Evolutionary conservation across 53 echinoderm and acorn worm species (phyloP).

Genomic region (Henricia sp.): DNA sequence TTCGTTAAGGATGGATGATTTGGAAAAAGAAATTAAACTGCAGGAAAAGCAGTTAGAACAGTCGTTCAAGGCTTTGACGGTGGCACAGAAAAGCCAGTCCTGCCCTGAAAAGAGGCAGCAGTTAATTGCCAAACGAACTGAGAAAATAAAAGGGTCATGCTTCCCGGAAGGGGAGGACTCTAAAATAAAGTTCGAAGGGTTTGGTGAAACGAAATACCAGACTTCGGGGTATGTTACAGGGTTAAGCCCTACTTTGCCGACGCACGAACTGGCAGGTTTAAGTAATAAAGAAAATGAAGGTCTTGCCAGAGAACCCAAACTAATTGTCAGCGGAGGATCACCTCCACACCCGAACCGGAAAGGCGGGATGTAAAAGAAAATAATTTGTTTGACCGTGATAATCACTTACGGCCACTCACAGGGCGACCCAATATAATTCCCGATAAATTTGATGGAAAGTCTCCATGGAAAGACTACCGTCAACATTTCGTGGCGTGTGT

Average conservation of each 20-base stretch:
- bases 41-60: background rate
- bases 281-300: no score
- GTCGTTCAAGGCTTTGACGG: background rate
- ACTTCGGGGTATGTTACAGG: background rate
- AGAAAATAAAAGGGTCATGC: background rate
- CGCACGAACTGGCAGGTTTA: background rate
- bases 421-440: constrained; percentile 51
- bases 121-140: background rate
- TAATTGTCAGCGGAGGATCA: background rate
- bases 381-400: constrained; percentile 20
- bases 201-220: background rate
- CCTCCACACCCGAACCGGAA: constrained; percentile 22
- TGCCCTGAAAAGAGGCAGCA: background rate
- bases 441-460: constrained; percentile 62
- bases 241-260: background rate
- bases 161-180: background rate
- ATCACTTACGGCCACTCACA: constrained; percentile 23
- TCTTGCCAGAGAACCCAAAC: background rate
- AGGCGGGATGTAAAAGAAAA: constrained; percentile 31
- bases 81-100: background rate
- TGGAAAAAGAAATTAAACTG: background rate
- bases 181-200: background rate
- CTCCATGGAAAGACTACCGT: constrained; percentile 59
- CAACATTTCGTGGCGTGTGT: constrained; percentile 66
- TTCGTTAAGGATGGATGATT: background rate